Percentiles rank a stretch among this genome's conserved stretches.
Conservation (phyloP, 2,797 vertebrate genomes). For the Sylvia borin region DNA sequence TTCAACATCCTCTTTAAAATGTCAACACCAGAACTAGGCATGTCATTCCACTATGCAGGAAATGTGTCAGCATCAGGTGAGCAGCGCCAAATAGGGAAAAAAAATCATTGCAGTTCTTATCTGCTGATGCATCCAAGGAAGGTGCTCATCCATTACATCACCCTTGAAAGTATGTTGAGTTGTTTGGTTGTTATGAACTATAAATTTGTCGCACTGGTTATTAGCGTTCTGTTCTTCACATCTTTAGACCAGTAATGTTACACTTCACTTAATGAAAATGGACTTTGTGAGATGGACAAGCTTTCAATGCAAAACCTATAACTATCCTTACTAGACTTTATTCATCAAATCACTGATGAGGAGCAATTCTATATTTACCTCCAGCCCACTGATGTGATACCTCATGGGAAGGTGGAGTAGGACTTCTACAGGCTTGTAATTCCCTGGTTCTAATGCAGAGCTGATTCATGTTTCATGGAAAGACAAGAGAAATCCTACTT, state of each 20-base stretch:
- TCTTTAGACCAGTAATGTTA: not conserved
- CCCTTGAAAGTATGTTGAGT: not conserved
- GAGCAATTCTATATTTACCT: not conserved
- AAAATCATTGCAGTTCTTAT: not conserved
- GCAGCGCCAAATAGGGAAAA: not conserved
- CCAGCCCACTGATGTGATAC: not conserved
- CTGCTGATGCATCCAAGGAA: not conserved
- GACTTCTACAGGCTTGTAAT: not conserved
- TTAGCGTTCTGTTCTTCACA: not conserved
- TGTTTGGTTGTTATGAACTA: not conserved
- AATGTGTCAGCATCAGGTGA: not conserved
- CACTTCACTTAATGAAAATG: not conserved
- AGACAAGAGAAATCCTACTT: not conserved
- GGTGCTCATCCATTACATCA: not conserved
- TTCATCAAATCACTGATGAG: not conserved
- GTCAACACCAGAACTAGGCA: constrained; percentile 18
- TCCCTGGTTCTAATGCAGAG: not conserved
- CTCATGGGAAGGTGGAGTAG: not conserved
- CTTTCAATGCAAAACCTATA: not conserved
- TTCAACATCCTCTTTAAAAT: constrained; percentile 41
- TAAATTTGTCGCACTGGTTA: not conserved
- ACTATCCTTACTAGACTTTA: not conserved
- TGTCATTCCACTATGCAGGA: not conserved
- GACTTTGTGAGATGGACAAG: not conserved
- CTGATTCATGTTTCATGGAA: not conserved